Evolutionary conservation across 2,797 vertebrate species (phyloP).

Genomic region (Helostoma temminkii): DNA sequence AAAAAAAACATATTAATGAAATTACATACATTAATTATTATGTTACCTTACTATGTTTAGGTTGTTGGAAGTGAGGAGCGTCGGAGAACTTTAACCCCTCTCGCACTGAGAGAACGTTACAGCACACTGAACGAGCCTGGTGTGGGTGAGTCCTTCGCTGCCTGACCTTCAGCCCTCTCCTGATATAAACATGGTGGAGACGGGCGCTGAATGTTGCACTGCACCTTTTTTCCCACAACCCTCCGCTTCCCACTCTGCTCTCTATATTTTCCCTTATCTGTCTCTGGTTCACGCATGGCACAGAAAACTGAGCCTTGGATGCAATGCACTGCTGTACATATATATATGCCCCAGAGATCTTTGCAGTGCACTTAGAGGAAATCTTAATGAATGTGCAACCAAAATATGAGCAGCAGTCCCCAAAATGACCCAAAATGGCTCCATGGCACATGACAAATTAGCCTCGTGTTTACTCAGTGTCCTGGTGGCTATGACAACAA

Average conservation of each 20-base stretch:
- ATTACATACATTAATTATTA: background rate
- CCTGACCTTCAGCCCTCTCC: constrained; percentile 61
- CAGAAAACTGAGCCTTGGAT: constrained; percentile 81
- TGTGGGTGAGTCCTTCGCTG: constrained; percentile 83
- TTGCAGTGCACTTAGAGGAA: constrained; percentile 65
- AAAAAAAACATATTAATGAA: background rate
- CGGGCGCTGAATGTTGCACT: constrained; percentile 77
- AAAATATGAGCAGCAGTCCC: constrained; percentile 37
- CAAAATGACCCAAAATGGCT: constrained; percentile 50
- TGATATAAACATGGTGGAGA: constrained; percentile 50
- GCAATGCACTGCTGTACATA: constrained; percentile 76
- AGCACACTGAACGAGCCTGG: constrained; percentile 91
- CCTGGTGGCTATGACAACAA: constrained; percentile 65
- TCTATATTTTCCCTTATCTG: constrained; percentile 50
- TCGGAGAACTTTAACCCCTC: constrained; percentile 90
- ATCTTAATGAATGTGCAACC: constrained; percentile 54
- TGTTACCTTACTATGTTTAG: constrained; percentile 68
- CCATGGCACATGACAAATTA: constrained; percentile 59
- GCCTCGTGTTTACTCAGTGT: constrained; percentile 57
- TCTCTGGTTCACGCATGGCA: constrained; percentile 82
- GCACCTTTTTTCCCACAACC: constrained; percentile 72
- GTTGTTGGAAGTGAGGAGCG: constrained; percentile 90
- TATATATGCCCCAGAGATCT: constrained; percentile 60
- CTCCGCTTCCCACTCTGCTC: constrained; percentile 68
- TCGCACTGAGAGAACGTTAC: constrained; percentile 93